A percentile compares a stretch with the other conserved stretches of the same genome.
Conservation (phyloP, 2,797 vertebrate genomes). For the Gymnothorax reevesii region DNA sequence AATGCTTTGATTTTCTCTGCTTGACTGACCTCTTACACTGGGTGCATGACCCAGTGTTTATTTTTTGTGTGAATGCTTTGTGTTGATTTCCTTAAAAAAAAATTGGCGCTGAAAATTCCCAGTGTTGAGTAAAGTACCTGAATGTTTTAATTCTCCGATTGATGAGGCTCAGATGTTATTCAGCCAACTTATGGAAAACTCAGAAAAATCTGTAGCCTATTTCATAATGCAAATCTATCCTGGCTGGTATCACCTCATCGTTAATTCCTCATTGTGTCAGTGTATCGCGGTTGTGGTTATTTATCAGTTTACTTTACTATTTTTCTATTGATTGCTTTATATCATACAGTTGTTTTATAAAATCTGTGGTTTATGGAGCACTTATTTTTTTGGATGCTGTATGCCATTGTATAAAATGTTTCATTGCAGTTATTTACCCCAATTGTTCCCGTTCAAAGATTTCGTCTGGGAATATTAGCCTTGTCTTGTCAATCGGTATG, state of each 20-base stretch:
- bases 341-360: not conserved
- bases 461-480: not conserved
- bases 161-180: not conserved
- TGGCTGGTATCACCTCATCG: too few relatives aligned
- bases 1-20: not conserved
- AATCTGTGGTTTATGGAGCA: too few relatives aligned
- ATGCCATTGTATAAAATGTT: too few relatives aligned
- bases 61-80: not conserved
- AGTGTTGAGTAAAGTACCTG: not conserved
- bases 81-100: not conserved
- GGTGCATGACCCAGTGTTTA: too few relatives aligned
- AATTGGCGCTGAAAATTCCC: not conserved
- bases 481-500: not conserved
- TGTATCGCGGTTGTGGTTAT: conserved; percentile 57
- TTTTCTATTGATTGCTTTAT: not conserved
- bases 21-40: not conserved
- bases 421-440: not conserved
- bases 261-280: too few relatives aligned
- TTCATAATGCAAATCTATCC: too few relatives aligned
- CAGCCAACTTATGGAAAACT: not conserved
- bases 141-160: not conserved
- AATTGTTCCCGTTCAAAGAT: not conserved
- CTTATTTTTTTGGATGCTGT: too few relatives aligned
- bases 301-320: too few relatives aligned
- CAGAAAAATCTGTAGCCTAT: not conserved